phyloP scores from a whole-genome alignment of 2,888 invertebrate genomes.

The Lepidocyrtoides sp. region DNA sequence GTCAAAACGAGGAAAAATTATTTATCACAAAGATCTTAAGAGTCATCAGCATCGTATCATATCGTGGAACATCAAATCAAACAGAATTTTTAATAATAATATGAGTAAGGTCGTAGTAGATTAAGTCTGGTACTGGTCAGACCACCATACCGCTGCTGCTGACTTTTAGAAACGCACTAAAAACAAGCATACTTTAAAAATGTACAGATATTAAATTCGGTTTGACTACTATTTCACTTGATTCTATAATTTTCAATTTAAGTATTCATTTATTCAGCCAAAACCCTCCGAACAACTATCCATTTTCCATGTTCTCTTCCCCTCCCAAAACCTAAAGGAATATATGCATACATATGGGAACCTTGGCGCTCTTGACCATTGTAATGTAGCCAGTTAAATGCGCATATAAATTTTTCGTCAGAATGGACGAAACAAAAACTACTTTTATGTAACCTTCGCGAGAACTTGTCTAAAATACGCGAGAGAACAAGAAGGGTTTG shows the following conservation, averaged over 20 bases:
- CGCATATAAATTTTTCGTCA: not conserved
- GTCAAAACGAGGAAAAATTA: slow-evolving; percentile 25
- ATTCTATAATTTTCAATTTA: not conserved
- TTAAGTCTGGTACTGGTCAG: not conserved
- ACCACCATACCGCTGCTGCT: not conserved
- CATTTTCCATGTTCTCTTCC: not conserved
- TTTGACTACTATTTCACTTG: not conserved
- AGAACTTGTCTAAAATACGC: slow-evolving; percentile 2
- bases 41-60: not conserved
- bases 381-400: not conserved
- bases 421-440: not conserved
- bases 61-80: not conserved
- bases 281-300: not conserved
- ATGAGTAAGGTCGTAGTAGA: not conserved
- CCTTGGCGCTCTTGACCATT: not conserved
- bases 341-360: not conserved
- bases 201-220: too few relatives aligned
- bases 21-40: not conserved
- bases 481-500: not conserved
- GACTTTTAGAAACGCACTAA: too few relatives aligned
- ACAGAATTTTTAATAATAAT: not conserved
- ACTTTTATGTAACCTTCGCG: not conserved
- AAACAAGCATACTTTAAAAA: not conserved
- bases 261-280: not conserved
- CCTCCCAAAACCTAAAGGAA: not conserved